Evolutionary conservation across 2,888 invertebrate genomes (phyloP).

Genomic region (Stenoptilia bipunctidactyla): DNA sequence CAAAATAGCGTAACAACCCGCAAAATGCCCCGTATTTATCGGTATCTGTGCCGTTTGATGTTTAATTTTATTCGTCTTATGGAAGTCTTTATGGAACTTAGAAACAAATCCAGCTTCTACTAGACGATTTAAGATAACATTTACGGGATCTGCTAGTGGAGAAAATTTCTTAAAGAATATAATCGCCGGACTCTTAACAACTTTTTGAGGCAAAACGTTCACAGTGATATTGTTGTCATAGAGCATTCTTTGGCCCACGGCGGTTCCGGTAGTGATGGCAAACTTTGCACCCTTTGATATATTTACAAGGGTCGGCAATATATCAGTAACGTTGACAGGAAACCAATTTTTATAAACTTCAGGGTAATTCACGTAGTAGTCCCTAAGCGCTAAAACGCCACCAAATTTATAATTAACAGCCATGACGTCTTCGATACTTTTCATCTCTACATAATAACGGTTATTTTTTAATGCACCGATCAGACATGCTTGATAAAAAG

Average conservation of each 20-base stretch:
- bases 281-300: not conserved
- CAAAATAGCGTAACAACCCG: conserved; percentile 23
- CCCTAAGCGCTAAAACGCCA: conserved; percentile 22
- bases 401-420: conserved; percentile 20
- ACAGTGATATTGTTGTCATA: not conserved
- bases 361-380: conserved; percentile 20
- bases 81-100: not conserved
- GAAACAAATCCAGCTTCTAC: conserved; percentile 11
- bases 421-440: conserved; percentile 22
- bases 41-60: conserved; percentile 13
- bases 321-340: not conserved
- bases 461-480: conserved; percentile 19
- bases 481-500: conserved; percentile 24
- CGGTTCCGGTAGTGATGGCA: not conserved
- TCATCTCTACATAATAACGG: conserved; percentile 11
- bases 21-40: conserved; percentile 21
- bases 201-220: conserved; percentile 11
- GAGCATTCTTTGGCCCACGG: not conserved
- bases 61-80: not conserved
- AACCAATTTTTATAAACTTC: conserved; percentile 7
- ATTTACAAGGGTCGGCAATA: not conserved
- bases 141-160: conserved; percentile 18
- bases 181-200: conserved; percentile 19
- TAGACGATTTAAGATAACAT: conserved; percentile 19
- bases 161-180: conserved; percentile 26